Percentiles rank a stretch among this genome's conserved stretches.
These are phyloP conservation scores for Acanthosepion pharaonis DNA, from an alignment of 2,888 invertebrate species.

Conservation along the genomic window DNA sequence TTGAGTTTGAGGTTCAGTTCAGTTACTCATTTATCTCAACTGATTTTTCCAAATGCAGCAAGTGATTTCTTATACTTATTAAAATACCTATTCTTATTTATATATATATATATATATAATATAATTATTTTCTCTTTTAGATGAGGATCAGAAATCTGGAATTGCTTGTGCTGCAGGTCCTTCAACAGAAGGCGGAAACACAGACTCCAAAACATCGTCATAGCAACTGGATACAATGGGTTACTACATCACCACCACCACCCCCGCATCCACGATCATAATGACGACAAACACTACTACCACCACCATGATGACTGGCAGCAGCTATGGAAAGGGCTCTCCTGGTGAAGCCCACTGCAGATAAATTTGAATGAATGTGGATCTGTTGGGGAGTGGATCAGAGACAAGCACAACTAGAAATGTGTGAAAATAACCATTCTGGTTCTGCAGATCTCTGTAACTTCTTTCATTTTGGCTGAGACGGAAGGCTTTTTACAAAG, in stretches of 20 bases:
- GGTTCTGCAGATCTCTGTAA: neutral
- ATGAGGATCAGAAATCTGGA: constrained; percentile 25
- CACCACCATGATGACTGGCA: constrained; percentile 33
- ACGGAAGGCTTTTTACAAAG: neutral
- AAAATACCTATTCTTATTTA: neutral
- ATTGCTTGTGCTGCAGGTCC: neutral
- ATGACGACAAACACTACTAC: neutral
- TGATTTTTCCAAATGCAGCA: neutral
- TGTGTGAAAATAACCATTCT: neutral
- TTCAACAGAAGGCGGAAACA: constrained; percentile 14
- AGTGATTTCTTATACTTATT: too few species aligned
- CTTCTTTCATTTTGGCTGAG: neutral
- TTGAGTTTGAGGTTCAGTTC: neutral
- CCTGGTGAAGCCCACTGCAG: constrained; percentile 33
- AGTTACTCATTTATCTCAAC: neutral
- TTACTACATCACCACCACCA: constrained; percentile 11
- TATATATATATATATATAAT: too few species aligned
- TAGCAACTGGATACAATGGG: neutral
- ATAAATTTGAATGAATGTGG: neutral
- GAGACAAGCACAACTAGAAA: neutral
- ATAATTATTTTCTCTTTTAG: neutral
- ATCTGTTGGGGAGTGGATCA: constrained; percentile 11
- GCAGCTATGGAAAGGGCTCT: constrained; percentile 33
- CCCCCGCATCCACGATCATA: neutral
- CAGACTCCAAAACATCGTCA: constrained; percentile 40